Evolutionary conservation across 2,113 vertebrate genomes (phyloP).

Genomic region (Eretmochelys imbricata): DNA sequence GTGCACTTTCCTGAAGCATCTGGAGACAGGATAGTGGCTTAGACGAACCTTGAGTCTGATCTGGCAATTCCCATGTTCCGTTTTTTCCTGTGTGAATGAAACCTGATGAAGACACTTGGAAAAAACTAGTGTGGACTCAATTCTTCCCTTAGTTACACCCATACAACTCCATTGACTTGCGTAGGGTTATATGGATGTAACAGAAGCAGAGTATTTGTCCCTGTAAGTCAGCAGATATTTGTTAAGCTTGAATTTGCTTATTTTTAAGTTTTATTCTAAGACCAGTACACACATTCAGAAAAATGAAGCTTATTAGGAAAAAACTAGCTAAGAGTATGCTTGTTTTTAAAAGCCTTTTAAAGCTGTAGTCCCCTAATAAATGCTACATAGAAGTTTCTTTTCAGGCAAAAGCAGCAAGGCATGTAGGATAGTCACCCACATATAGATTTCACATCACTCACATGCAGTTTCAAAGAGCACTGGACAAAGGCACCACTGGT

Average conservation of each 20-base stretch:
- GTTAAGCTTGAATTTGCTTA: background rate
- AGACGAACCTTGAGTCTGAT: background rate
- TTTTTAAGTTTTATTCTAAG: background rate
- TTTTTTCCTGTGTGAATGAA: slow-evolving; percentile 8
- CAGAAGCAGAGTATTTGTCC: background rate
- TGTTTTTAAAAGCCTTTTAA: background rate
- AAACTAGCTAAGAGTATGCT: background rate
- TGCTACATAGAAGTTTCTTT: background rate
- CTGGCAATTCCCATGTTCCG: background rate
- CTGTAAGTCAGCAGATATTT: background rate
- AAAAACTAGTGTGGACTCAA: background rate
- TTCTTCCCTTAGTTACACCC: background rate
- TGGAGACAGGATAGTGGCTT: background rate
- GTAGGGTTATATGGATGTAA: background rate
- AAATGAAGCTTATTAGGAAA: background rate
- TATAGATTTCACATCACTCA: background rate
- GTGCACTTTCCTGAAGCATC: background rate
- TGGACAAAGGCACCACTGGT: slow-evolving; percentile 38
- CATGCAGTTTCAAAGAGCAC: slow-evolving; percentile 4
- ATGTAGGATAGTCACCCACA: background rate
- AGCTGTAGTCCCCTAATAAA: background rate
- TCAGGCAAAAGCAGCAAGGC: background rate
- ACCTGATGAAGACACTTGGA: slow-evolving; percentile 8
- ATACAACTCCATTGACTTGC: background rate
- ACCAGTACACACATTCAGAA: background rate